Conservation (phyloP, 2,888 invertebrate genomes). For the Trachelus iudaicus region DNA sequence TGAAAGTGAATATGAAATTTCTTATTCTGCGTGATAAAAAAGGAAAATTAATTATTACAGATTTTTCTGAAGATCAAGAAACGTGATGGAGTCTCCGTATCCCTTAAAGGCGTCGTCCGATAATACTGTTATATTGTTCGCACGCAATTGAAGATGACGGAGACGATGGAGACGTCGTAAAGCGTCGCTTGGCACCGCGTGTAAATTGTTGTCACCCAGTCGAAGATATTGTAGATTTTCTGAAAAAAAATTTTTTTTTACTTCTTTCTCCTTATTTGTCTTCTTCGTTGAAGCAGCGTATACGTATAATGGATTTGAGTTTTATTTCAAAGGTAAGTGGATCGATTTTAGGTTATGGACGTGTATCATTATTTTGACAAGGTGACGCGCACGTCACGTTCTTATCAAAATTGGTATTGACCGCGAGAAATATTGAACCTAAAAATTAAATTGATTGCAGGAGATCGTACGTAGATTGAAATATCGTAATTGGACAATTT, state of each 20-base stretch:
- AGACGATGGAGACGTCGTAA: slow-evolving; percentile 84
- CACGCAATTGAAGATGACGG: slow-evolving; percentile 87
- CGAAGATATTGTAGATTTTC: slow-evolving; percentile 91
- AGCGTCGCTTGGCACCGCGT: slow-evolving; percentile 86
- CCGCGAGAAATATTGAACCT: no score
- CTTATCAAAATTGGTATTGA: not conserved
- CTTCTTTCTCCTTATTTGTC: not conserved
- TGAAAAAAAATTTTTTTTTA: slow-evolving; percentile 60
- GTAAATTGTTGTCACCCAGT: slow-evolving; percentile 88
- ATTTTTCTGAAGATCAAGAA: slow-evolving; percentile 91
- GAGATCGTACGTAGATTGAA: no score
- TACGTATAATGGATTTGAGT: not conserved
- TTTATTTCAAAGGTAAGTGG: not conserved
- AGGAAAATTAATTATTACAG: slow-evolving; percentile 73
- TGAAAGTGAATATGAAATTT: not conserved
- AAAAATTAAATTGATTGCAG: not conserved
- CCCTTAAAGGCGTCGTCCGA: slow-evolving; percentile 89
- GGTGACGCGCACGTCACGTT: not conserved
- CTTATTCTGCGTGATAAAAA: not conserved
- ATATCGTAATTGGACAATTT: not conserved
- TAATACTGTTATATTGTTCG: slow-evolving; percentile 87
- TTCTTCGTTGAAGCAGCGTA: not conserved
- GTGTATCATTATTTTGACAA: not conserved
- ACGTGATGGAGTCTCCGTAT: slow-evolving; percentile 92
- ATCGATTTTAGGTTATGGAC: not conserved